These are phyloP conservation scores for Sciurus vulgaris DNA, from an alignment of 2,797 vertebrate genomes.

Conservation along the genomic window DNA sequence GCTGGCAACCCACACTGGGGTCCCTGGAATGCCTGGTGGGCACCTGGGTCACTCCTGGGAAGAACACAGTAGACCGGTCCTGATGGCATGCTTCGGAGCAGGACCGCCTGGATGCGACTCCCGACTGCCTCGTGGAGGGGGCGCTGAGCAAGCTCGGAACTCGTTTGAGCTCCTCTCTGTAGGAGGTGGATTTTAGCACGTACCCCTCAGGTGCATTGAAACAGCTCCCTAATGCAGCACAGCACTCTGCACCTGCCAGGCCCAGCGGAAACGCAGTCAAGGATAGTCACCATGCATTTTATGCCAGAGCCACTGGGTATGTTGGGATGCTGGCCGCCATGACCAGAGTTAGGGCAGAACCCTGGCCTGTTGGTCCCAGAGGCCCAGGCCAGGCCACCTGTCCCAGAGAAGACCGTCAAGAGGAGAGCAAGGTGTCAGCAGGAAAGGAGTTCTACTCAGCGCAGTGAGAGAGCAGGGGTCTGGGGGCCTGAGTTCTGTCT, in stretches of 20 bases:
- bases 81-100: rapidly evolving
- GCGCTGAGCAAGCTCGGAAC: not conserved
- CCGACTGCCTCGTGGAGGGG: not conserved
- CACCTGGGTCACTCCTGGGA: not conserved
- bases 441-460: no score
- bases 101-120: not conserved
- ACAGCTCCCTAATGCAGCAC: not conserved
- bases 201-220: not conserved
- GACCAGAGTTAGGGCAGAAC: no score
- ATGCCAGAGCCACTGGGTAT: rapidly evolving
- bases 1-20: rapidly evolving
- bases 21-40: not conserved
- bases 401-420: not conserved
- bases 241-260: rapidly evolving
- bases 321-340: rapidly evolving
- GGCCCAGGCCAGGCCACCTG: not conserved
- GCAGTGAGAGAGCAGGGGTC: no score
- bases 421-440: rapidly evolving
- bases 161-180: not conserved
- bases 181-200: not conserved
- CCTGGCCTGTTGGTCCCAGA: not conserved
- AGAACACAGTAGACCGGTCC: not conserved
- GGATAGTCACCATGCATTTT: rapidly evolving
- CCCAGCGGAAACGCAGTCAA: rapidly evolving
- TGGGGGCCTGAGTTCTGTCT: rapidly evolving